Base-by-base conservation (phyloP, 2,797 vertebrate species). In the Eremophila alpestris region DNA sequence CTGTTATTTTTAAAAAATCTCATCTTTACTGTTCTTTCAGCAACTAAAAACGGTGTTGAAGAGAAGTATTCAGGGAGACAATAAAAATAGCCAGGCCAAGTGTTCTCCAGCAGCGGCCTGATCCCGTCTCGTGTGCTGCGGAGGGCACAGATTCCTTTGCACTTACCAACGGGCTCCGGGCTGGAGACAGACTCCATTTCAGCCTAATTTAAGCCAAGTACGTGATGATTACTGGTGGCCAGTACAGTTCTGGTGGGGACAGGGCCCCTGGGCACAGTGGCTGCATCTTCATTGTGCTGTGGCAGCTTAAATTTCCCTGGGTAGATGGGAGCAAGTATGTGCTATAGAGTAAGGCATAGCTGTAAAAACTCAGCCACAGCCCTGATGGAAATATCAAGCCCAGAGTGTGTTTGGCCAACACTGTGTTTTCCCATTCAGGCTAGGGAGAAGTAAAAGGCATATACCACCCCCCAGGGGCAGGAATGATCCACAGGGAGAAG, bases 191-290 rank as follows among this genome's bases (percentile, higher is more conserved):
- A 32, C 94, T 97, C 79, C 43, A 13, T 92, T 95, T 91, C 95
- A 92, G 92, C 71, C 91, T 95, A 96, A 96, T 94, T 97, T 96
- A 94, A 90, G 89, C 45, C 17, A 94, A 96, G 87, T 65, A 84
- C n/a, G 12, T 86, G 92, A 52, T 73, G 89, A 73, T 86, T 90
- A 73, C 82, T 60, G 80, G 21, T 49, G 94, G 62, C 52, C 73
- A 48, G 41, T 13, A 60, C 56, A 56, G 60, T 59, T 52, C 16
- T 2, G 69, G 49, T 32, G 73, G 73, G 68, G 49, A 60, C 45
- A 36, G 81, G 70, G 52, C 46, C 55, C 83, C 48, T 0, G 0
- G 34, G 75, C 52, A 56, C 8, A 1, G 20, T 40, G 59, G 17
- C 70, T 82, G 32, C 54, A 34, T 56, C 54, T 46, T 63, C 2